Base-by-base conservation (phyloP, 2,113 vertebrate genomes). In the Psophia crepitans region DNA sequence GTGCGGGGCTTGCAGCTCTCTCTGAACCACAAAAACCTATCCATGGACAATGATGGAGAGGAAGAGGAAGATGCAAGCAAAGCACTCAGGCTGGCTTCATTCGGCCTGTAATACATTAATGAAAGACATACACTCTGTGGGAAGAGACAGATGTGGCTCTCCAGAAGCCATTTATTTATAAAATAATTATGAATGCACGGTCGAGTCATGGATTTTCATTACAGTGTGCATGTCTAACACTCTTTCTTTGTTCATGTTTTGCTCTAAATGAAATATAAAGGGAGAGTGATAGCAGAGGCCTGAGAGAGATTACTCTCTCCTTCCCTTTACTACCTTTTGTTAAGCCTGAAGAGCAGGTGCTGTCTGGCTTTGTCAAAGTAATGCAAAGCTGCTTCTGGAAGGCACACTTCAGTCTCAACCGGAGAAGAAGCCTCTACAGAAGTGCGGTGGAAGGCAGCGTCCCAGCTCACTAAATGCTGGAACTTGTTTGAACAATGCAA, bases 41-140 rank as follows among this genome's bases (percentile, higher is more conserved):
- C 97, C 97, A 97, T 98, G 98, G 98, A 99, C 98, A 99, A 98
- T 99, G 99, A 99, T 99, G 98, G 98, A 99, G 97, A 97, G 97
- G 89, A 96, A 97, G 98, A 98, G 98, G 96, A 97, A 98, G 98
- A 98, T 98, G 98, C 98, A 98, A 99, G 98, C 98, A 90, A 98
- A 99, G 98, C 98, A 99, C 98, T 95, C 70, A 94, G 94, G 93
- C 97, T 84, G n/a, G 94, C 93, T 96, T 97, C 48, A 92, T 96
- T 97, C 71, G 74, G 92, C 83, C 93, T n/a, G 69, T 92, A 96
- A 95, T 96, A 94, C 97, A 98, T 98, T 98, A 98, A 98, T 97
- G 96, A 98, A 98, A 98, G 96, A 88, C 95, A 73, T 85, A 88
- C 75, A 54, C 89, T 97, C 80, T 48, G 94, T 91, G 95, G 93